phyloP scores from a whole-genome alignment of 2,888 invertebrate species.

The Agrotis puta region DNA sequence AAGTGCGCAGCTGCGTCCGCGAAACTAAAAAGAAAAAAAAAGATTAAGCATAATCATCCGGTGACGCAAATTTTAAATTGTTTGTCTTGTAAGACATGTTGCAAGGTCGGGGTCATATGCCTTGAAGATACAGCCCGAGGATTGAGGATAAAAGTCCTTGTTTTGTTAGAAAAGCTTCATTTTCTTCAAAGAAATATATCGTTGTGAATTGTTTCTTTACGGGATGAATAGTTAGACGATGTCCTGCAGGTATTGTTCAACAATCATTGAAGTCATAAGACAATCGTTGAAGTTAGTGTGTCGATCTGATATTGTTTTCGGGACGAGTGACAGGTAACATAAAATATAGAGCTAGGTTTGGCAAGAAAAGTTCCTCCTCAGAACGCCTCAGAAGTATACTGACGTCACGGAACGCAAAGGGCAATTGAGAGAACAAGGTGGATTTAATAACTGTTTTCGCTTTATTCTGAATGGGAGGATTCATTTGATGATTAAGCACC shows the following conservation, averaged over 20 bases:
- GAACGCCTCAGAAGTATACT: too few relatives aligned
- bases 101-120: constrained; percentile 26
- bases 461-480: too few relatives aligned
- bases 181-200: constrained; percentile 4
- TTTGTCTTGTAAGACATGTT: constrained; percentile 27
- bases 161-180: not conserved
- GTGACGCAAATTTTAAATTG: constrained; percentile 54
- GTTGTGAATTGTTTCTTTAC: not conserved
- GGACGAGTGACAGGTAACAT: too few relatives aligned
- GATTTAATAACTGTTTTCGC: too few relatives aligned
- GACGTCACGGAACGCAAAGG: too few relatives aligned
- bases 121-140: not conserved
- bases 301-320: too few relatives aligned
- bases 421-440: too few relatives aligned
- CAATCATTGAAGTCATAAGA: not conserved
- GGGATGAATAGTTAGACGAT: not conserved
- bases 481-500: too few relatives aligned
- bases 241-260: constrained; percentile 24
- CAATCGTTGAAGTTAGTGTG: too few relatives aligned
- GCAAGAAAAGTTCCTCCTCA: too few relatives aligned
- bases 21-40: constrained; percentile 36
- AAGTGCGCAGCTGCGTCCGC: constrained; percentile 54
- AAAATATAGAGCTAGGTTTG: too few relatives aligned
- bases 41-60: constrained; percentile 40
- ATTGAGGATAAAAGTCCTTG: constrained; percentile 19